Evolutionary conservation across 1,140 invertebrate genomes (phyloP), one percentile per base, ranked within the genome.

Genomic region (Euschistus heros): DNA sequence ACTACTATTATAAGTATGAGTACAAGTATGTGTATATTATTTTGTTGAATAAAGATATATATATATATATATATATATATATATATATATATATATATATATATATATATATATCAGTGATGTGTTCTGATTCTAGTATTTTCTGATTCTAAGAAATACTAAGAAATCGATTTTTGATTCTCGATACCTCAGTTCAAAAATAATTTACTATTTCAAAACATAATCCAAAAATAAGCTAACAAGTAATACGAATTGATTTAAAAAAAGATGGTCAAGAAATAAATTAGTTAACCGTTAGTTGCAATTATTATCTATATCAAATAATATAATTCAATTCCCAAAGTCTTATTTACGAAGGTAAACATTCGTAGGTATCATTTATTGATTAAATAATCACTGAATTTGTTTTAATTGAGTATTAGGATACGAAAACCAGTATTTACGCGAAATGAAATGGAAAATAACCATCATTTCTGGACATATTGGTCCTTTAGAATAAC

Each of bases 71-170:
- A 18, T 54, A 54, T 54, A 54, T 54, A 54, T 54, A 54, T 54
- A 54, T 54, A 54, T 54, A 54, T 54, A 54, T 54, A 54, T 54
- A 54, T 54, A 54, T 15, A 54, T n/a, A n/a, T 22, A 54, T n/a
- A 54, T 22, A 22, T n/a, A n/a, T 54, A n/a, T n/a, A n/a, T n/a
- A n/a, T n/a, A n/a, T n/a, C n/a, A n/a, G n/a, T n/a, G n/a, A n/a
- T n/a, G n/a, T n/a, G 18, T 15, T 44, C 30, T 55, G 18, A 17
- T 67, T 46, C 59, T 66, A 13, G 8, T 13, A 44, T 44, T 17
- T 44, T 44, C 42, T 44, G 42, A 10, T 10, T 44, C 42, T 44
- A 44, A 44, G 7, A 44, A 17, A 17, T 17, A 44, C 42, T 44
- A 17, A 44, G 17, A 44, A 44, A 44, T 44, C 17, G 7, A 17